phyloP scores from a whole-genome alignment of 2,797 vertebrate species.

The Poecilia picta region DNA sequence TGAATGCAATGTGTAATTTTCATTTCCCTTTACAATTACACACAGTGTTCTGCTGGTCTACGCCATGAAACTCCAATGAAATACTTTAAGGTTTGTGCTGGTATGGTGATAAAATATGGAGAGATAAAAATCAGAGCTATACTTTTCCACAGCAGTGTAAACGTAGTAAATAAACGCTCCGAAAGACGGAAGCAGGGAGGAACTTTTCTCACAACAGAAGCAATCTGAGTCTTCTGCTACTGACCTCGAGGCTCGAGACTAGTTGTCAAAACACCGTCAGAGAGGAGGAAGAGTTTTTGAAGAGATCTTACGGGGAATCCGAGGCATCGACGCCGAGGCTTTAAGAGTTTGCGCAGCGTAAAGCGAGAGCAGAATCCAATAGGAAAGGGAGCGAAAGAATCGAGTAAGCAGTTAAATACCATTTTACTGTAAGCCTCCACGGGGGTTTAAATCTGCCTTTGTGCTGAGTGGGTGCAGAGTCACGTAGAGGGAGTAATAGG shows the following conservation, averaged over 20 bases:
- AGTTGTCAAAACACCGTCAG: constrained; percentile 23
- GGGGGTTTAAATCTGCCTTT: constrained; percentile 69
- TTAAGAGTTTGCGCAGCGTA: constrained; percentile 34
- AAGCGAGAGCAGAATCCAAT: constrained; percentile 27
- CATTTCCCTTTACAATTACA: not conserved
- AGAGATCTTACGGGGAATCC: constrained; percentile 44
- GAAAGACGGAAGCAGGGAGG: constrained; percentile 56
- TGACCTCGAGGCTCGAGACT: constrained; percentile 61
- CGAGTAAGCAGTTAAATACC: constrained; percentile 72
- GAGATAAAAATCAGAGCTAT: not conserved
- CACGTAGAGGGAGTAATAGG: constrained; percentile 63
- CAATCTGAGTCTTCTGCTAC: constrained; percentile 45
- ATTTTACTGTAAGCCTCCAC: constrained; percentile 72
- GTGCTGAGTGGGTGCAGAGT: constrained; percentile 65
- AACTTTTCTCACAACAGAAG: constrained; percentile 26
- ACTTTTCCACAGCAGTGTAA: not conserved
- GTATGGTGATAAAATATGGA: not conserved
- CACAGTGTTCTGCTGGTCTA: not conserved
- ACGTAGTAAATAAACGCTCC: constrained; percentile 60
- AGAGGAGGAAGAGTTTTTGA: constrained; percentile 35
- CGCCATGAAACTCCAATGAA: too few species aligned
- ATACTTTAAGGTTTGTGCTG: not conserved
- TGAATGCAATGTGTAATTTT: not conserved
- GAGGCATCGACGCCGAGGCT: constrained; percentile 30
- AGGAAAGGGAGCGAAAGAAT: constrained; percentile 40